Evolutionary conservation across 2,888 invertebrate genomes (phyloP).

Genomic region (Strigamia maritima): DNA sequence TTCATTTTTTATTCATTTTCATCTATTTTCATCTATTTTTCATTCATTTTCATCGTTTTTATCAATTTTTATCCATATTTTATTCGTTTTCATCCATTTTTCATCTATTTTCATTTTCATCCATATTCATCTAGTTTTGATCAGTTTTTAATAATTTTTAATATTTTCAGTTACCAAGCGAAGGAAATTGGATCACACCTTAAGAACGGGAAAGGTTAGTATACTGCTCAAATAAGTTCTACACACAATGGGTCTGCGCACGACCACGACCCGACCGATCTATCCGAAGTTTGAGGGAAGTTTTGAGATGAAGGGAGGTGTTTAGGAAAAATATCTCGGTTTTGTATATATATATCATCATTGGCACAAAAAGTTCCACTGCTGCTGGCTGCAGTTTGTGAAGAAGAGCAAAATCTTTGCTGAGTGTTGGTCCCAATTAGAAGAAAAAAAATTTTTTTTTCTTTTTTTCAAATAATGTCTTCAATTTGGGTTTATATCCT

Average conservation of each 20-base stretch:
- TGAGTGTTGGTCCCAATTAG: background rate
- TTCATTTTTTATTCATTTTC: too few species aligned
- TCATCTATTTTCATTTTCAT: too few species aligned
- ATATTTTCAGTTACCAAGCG: conserved; percentile 70
- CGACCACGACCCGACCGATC: background rate
- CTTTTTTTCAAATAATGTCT: background rate
- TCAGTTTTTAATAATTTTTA: background rate
- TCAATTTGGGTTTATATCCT: background rate
- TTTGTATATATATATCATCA: background rate
- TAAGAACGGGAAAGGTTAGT: conserved; percentile 42
- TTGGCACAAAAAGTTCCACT: conserved; percentile 2
- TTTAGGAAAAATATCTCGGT: background rate
- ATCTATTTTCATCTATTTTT: too few species aligned
- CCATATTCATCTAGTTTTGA: too few species aligned
- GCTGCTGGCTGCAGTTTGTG: conserved; percentile 21
- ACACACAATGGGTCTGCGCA: background rate
- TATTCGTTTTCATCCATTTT: too few species aligned
- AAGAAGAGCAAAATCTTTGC: conserved; percentile 16
- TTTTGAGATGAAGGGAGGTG: conserved; percentile 15
- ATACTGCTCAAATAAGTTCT: conserved; percentile 40
- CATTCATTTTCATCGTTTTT: too few species aligned
- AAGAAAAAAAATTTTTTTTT: background rate
- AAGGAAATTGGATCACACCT: conserved; percentile 68
- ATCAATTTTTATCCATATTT: too few species aligned
- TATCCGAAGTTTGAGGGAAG: conserved; percentile 15